Percentiles rank a stretch among this genome's conserved stretches.
Conservation (phyloP, 1,140 invertebrate species). For the Zaprionus tsacasi region DNA sequence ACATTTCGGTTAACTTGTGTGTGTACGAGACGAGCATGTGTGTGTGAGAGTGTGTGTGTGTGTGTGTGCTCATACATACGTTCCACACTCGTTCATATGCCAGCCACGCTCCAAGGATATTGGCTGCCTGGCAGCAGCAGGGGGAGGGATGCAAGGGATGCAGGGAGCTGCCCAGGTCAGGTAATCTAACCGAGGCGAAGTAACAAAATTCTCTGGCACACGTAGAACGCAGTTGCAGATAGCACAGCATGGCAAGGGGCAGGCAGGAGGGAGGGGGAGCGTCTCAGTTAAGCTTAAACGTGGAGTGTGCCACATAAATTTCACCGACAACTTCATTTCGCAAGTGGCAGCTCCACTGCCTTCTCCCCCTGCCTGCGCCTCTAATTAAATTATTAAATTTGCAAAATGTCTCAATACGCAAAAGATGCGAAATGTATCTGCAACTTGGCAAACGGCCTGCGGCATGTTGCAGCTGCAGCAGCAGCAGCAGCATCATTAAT, state of each 20-base stretch:
- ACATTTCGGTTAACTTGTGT: constrained; percentile 20
- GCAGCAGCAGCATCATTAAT: constrained; percentile 29
- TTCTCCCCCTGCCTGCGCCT: not conserved
- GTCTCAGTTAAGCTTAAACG: constrained; percentile 34
- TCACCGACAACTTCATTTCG: constrained; percentile 31
- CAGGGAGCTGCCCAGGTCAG: not conserved
- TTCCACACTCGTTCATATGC: constrained; percentile 45
- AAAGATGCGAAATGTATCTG: constrained; percentile 2
- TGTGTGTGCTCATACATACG: constrained; percentile 26
- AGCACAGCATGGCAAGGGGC: constrained; percentile 11
- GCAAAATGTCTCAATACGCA: constrained; percentile 33
- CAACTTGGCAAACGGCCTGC: constrained; percentile 9
- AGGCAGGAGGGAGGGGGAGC: too few relatives aligned
- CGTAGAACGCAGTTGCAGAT: constrained; percentile 35
- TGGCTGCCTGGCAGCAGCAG: not conserved
- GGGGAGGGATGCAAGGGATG: not conserved
- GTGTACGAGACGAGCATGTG: not conserved
- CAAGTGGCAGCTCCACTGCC: constrained; percentile 5
- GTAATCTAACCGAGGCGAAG: constrained; percentile 30
- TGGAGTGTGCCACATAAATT: constrained; percentile 42
- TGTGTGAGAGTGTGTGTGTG: constrained; percentile 25
- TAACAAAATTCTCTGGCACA: constrained; percentile 43
- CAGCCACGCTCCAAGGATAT: constrained; percentile 33
- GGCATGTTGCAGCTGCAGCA: constrained; percentile 28
- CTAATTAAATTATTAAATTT: constrained; percentile 52